Conservation (phyloP, 2,797 vertebrate genomes). For the Oreochromis grahami region DNA sequence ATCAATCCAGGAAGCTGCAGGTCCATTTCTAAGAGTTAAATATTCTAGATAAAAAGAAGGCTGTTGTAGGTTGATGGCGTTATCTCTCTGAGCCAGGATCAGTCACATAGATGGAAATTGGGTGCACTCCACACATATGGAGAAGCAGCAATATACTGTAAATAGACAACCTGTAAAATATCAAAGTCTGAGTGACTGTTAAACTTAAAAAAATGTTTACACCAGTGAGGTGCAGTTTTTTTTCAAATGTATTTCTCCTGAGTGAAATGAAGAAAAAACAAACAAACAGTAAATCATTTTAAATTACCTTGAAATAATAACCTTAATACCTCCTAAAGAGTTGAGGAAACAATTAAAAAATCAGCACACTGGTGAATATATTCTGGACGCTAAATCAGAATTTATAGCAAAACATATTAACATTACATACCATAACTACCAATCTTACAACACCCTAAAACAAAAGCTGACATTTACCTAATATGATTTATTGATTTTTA, state of each 20-base stretch:
- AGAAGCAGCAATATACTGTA: background rate
- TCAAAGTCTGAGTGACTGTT: slow-evolving; percentile 6
- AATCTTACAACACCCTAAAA: background rate
- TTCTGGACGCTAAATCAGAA: background rate
- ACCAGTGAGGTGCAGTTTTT: background rate
- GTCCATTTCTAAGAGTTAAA: slow-evolving; percentile 13
- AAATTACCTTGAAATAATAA: background rate
- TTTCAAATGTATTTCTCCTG: background rate
- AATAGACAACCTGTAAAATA: slow-evolving; percentile 3
- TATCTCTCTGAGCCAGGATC: slow-evolving; percentile 41
- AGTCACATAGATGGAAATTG: slow-evolving; percentile 25
- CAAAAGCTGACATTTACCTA: background rate
- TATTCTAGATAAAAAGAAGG: slow-evolving; percentile 26
- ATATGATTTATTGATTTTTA: slow-evolving; percentile 4
- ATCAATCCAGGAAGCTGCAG: slow-evolving; percentile 2
- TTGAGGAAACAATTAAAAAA: background rate
- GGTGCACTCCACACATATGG: background rate
- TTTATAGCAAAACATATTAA: background rate
- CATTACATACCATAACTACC: background rate
- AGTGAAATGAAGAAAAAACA: background rate
- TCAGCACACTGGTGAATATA: background rate
- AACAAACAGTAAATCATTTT: background rate
- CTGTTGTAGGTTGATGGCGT: slow-evolving; percentile 13
- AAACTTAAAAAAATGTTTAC: background rate
- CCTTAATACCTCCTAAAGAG: background rate